phyloP scores from a whole-genome alignment of 1,140 invertebrate species.

The Drosophila arizonae region DNA sequence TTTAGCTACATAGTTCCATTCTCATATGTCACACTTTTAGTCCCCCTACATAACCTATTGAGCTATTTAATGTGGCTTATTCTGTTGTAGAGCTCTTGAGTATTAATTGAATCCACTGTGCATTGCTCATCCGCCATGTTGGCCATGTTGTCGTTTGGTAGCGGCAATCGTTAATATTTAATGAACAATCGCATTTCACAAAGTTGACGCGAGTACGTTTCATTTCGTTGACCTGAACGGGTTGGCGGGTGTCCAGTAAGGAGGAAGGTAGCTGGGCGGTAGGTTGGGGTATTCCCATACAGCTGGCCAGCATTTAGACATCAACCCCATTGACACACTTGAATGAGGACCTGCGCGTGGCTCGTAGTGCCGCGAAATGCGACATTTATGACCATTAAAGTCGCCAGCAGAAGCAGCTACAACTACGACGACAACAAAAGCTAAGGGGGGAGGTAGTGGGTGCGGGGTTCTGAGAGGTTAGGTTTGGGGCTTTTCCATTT shows the following conservation, averaged over 20 bases:
- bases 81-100: neutral
- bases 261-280: too few species aligned
- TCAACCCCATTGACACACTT: conserved; percentile 42
- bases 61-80: too few species aligned
- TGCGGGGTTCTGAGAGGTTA: neutral
- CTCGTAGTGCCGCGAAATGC: conserved; percentile 11
- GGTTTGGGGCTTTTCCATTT: conserved; percentile 62
- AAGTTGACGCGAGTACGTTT: conserved; percentile 50
- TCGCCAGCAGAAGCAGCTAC: conserved; percentile 13
- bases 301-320: conserved; percentile 35
- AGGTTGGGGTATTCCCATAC: conserved; percentile 8
- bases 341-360: conserved; percentile 34
- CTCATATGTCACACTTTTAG: too few species aligned
- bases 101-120: conserved; percentile 3
- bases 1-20: too few species aligned
- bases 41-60: too few species aligned
- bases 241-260: neutral
- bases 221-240: conserved; percentile 29
- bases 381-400: conserved; percentile 52
- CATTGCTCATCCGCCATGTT: conserved; percentile 31
- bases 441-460: neutral
- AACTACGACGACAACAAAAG: neutral
- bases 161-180: conserved; percentile 82
- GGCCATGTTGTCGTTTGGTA: conserved; percentile 12
- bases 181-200: conserved; percentile 76